phyloP scores from a whole-genome alignment of 2,888 invertebrate species.

The Coecobrya sp. region DNA sequence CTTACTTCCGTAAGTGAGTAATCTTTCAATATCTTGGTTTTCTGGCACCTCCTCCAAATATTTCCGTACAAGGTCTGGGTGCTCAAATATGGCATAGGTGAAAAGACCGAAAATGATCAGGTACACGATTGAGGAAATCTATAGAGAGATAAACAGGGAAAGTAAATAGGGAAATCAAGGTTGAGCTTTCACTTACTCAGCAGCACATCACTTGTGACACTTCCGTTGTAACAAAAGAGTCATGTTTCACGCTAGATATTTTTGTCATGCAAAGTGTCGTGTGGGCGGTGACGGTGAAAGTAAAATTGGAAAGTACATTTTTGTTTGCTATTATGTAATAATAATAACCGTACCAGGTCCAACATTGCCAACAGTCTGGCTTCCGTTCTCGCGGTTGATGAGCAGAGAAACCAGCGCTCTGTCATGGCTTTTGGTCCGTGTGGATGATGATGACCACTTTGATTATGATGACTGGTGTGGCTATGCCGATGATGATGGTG shows the following conservation, averaged over 20 bases:
- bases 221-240: too few relatives aligned
- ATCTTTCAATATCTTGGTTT: constrained; percentile 83
- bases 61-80: constrained; percentile 81
- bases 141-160: background rate
- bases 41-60: constrained; percentile 84
- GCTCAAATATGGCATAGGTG: constrained; percentile 74
- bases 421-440: constrained; percentile 72
- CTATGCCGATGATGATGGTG: constrained; percentile 23
- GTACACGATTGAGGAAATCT: constrained; percentile 77
- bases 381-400: constrained; percentile 83
- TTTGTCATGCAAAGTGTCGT: background rate
- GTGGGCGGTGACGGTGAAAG: background rate
- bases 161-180: too few relatives aligned
- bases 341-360: constrained; percentile 80
- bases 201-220: too few relatives aligned
- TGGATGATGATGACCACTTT: constrained; percentile 5
- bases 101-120: constrained; percentile 82
- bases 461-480: constrained; percentile 53
- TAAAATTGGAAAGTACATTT: background rate
- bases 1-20: constrained; percentile 86
- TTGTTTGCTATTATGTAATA: background rate
- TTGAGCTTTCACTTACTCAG: too few relatives aligned
- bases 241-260: background rate
- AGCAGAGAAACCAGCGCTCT: constrained; percentile 83
- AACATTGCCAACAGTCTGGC: constrained; percentile 80